Evolutionary conservation across 2,888 invertebrate species (phyloP).

Genomic region (Herminia tarsipennalis): DNA sequence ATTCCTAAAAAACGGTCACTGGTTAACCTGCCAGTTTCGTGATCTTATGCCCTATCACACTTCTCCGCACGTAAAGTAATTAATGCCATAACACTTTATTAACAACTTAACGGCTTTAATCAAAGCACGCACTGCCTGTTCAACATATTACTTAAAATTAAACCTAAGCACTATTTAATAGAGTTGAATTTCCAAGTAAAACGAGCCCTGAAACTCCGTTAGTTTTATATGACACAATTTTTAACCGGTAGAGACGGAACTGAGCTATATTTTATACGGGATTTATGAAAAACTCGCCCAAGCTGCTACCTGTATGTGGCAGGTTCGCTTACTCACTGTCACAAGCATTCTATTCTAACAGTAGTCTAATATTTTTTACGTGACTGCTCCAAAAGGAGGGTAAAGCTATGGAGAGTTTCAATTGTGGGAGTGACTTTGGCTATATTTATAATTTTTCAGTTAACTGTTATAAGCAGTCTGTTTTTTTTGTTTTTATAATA

Average conservation of each 20-base stretch:
- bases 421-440: too few relatives aligned
- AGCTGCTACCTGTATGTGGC: slow-evolving; percentile 12
- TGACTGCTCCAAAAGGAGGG: too few relatives aligned
- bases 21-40: slow-evolving; percentile 8
- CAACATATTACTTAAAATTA: slow-evolving; percentile 7
- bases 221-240: slow-evolving; percentile 21
- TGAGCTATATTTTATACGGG: slow-evolving; percentile 26
- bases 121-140: neutral
- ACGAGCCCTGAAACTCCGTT: slow-evolving; percentile 26
- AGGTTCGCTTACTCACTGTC: neutral
- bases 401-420: too few relatives aligned
- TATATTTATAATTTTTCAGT: too few relatives aligned
- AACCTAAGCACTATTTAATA: neutral
- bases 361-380: too few relatives aligned
- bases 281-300: slow-evolving; percentile 28
- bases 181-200: slow-evolving; percentile 2
- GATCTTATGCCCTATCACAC: slow-evolving; percentile 7
- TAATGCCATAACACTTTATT: slow-evolving; percentile 24
- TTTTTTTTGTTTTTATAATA: too few relatives aligned
- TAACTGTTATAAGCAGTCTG: too few relatives aligned
- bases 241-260: slow-evolving; percentile 24
- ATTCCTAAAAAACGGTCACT: slow-evolving; percentile 20
- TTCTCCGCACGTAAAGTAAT: slow-evolving; percentile 20
- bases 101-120: slow-evolving; percentile 21
- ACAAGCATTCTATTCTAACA: too few relatives aligned